A percentile compares a stretch with the other conserved stretches of the same genome.
Conservation (phyloP, 2,888 invertebrate genomes). For the Apoderus coryli region DNA sequence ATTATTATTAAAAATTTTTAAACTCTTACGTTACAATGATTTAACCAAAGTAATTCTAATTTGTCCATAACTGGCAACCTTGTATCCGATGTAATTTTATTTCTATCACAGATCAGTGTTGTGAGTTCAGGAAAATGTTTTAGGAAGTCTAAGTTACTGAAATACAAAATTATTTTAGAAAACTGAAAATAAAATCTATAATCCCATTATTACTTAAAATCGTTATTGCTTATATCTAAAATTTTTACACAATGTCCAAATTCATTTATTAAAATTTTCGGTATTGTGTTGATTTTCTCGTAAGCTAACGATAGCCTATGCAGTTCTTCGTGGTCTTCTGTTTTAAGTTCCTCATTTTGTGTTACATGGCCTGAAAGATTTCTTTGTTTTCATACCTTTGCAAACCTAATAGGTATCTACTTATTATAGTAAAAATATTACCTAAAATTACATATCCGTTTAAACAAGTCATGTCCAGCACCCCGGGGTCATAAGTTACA, state of each 20-base stretch:
- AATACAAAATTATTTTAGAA: constrained; percentile 24
- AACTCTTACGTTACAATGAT: constrained; percentile 47
- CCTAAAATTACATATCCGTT: no score
- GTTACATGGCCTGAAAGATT: no score
- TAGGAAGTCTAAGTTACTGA: constrained; percentile 58
- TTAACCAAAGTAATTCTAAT: constrained; percentile 62
- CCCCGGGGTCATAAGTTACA: no score
- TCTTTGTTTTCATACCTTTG: no score
- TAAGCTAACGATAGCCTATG: constrained; percentile 52
- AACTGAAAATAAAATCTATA: no score
- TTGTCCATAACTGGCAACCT: constrained; percentile 56
- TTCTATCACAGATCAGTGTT: constrained; percentile 70
- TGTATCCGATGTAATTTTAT: constrained; percentile 54
- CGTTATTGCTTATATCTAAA: constrained; percentile 58
- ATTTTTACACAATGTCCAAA: constrained; percentile 46
- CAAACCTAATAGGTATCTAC: no score
- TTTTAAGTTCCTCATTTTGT: constrained; percentile 8
- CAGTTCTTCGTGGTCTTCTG: constrained; percentile 35
- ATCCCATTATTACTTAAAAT: constrained; percentile 51
- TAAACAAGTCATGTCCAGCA: no score
- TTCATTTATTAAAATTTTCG: constrained; percentile 46
- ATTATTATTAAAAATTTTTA: constrained; percentile 9
- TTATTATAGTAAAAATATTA: no score
- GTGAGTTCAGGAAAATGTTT: constrained; percentile 56
- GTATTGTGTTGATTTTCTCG: constrained; percentile 49